A percentile compares a stretch with the other conserved stretches of the same genome.
Evolutionary conservation across 2,888 invertebrate species (phyloP).

Genomic region (Campaea margaritaria): DNA sequence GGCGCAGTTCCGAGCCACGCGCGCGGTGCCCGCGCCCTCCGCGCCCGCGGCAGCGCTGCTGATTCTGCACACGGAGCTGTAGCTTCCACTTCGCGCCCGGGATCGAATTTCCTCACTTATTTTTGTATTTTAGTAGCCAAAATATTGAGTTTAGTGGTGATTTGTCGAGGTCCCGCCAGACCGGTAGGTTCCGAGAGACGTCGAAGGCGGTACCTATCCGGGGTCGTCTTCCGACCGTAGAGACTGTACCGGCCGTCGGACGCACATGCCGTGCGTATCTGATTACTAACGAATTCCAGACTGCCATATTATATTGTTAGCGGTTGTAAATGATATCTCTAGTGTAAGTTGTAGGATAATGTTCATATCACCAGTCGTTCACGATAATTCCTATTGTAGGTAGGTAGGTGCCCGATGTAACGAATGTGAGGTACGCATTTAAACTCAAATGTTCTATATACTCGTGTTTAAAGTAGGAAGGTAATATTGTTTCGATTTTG

Average conservation of each 20-base stretch:
- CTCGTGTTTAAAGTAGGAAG: slow-evolving; percentile 3
- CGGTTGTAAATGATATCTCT: slow-evolving; percentile 46
- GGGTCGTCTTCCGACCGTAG: background rate
- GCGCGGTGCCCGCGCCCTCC: slow-evolving; percentile 47
- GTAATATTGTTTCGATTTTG: slow-evolving; percentile 1
- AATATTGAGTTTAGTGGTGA: background rate
- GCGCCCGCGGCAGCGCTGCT: slow-evolving; percentile 64
- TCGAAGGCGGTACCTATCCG: background rate
- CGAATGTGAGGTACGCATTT: slow-evolving; percentile 4
- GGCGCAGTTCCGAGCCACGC: slow-evolving; percentile 65
- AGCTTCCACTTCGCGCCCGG: slow-evolving; percentile 23
- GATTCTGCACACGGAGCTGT: slow-evolving; percentile 68
- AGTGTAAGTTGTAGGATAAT: slow-evolving; percentile 26
- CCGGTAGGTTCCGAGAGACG: too few relatives aligned
- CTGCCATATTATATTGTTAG: slow-evolving; percentile 63
- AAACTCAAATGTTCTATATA: slow-evolving; percentile 4
- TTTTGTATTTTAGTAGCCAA: background rate
- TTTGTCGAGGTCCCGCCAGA: background rate
- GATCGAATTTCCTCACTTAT: background rate
- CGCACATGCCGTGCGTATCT: background rate
- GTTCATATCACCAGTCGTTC: slow-evolving; percentile 29
- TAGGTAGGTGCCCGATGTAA: background rate
- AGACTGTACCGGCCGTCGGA: background rate
- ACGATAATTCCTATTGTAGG: slow-evolving; percentile 4
- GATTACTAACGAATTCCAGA: slow-evolving; percentile 51